These are phyloP conservation scores for Deladenus siricidicola DNA, from an alignment of 2,888 invertebrate genomes.

Conservation along the genomic window DNA sequence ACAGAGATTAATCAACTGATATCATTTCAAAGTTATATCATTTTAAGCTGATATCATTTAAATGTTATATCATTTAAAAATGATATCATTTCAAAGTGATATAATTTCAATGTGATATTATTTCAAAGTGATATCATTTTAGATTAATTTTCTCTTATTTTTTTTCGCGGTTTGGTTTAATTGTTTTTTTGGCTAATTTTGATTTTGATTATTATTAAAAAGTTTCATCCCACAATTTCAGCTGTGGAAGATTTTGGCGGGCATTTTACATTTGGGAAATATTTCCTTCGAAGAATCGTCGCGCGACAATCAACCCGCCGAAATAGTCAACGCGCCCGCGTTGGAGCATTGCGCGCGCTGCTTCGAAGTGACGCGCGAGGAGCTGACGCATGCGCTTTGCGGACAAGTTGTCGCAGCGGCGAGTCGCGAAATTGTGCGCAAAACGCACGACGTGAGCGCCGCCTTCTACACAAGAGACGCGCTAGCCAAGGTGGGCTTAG, in stretches of 20 bases:
- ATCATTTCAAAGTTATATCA: too few relatives aligned
- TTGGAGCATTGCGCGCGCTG: conserved; percentile 61
- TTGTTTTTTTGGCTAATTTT: too few relatives aligned
- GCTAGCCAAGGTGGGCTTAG: conserved; percentile 68
- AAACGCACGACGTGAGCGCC: conserved; percentile 75
- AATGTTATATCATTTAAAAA: too few relatives aligned
- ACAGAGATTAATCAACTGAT: too few relatives aligned
- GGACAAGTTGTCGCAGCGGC: conserved; percentile 85
- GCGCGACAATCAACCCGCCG: not conserved
- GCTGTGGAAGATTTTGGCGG: conserved; percentile 81
- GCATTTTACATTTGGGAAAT: conserved; percentile 75
- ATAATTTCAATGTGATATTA: too few relatives aligned
- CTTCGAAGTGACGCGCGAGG: conserved; percentile 64
- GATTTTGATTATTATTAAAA: not conserved
- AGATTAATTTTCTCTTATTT: too few relatives aligned
- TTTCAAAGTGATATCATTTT: too few relatives aligned
- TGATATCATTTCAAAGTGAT: too few relatives aligned
- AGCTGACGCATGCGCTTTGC: conserved; percentile 70
- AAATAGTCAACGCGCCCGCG: not conserved
- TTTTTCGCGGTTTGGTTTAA: too few relatives aligned
- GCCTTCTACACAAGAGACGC: conserved; percentile 84
- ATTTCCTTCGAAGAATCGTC: conserved; percentile 29
- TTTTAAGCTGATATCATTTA: too few relatives aligned
- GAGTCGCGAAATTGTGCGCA: conserved; percentile 80
- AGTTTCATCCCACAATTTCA: not conserved